Conservation (phyloP, 2,888 invertebrate genomes). For the Plagiodera versicolora region DNA sequence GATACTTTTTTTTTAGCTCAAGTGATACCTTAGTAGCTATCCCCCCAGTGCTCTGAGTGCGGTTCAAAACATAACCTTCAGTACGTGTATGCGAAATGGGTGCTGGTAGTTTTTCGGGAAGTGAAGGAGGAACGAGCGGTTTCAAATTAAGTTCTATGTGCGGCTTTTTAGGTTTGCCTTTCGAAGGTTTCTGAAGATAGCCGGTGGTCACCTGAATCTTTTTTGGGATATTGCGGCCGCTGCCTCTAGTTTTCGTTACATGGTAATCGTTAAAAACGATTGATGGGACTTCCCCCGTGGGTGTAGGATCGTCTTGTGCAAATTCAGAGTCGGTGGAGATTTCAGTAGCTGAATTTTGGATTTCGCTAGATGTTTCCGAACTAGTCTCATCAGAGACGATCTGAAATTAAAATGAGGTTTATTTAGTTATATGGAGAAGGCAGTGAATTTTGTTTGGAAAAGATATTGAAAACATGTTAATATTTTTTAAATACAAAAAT, state of each 20-base stretch:
- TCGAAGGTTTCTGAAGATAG: conserved; percentile 55
- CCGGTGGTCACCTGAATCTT: conserved; percentile 65
- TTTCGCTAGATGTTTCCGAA: conserved; percentile 70
- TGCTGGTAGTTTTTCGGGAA: conserved; percentile 43
- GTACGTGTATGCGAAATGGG: conserved; percentile 52
- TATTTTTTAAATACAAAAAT: conserved; percentile 13
- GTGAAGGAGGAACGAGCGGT: conserved; percentile 49
- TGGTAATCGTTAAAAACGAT: conserved; percentile 72
- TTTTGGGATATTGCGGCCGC: conserved; percentile 53
- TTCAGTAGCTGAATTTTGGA: conserved; percentile 85
- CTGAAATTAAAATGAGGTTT: conserved; percentile 51
- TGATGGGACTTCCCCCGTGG: conserved; percentile 73
- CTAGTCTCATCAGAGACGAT: conserved; percentile 66
- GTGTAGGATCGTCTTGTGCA: conserved; percentile 75
- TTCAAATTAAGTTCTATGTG: conserved; percentile 53
- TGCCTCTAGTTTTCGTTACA: conserved; percentile 59
- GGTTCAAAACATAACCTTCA: conserved; percentile 77
- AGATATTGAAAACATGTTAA: conserved; percentile 11
- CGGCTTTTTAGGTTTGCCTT: conserved; percentile 44
- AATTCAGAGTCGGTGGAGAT: conserved; percentile 93
- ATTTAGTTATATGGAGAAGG: not conserved
- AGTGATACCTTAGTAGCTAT: conserved; percentile 85
- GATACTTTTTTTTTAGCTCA: conserved; percentile 82
- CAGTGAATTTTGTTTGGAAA: not conserved
- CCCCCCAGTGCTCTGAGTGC: conserved; percentile 84